Percentiles rank a stretch among this genome's conserved stretches.
Conservation (phyloP, 1,140 invertebrate genomes). For the Coboldia fuscipes region DNA sequence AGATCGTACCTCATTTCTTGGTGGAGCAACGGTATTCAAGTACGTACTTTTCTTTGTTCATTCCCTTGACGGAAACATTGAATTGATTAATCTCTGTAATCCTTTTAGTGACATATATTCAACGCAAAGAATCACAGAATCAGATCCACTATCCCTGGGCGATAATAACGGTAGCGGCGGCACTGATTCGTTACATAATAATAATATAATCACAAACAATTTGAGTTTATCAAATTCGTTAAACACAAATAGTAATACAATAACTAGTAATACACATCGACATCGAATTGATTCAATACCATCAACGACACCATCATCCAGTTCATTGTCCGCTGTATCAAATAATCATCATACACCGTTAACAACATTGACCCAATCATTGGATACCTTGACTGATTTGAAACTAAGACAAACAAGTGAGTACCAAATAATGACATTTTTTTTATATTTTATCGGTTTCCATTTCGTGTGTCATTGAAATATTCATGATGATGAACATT, state of each 20-base stretch:
- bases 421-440: neutral
- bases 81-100: neutral
- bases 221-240: neutral
- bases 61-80: neutral
- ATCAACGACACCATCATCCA: neutral
- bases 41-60: neutral
- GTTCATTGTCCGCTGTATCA: neutral
- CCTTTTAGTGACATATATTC: conserved; percentile 18
- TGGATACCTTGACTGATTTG: neutral
- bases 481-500: no score
- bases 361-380: neutral
- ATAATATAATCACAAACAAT: neutral
- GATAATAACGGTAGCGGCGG: neutral
- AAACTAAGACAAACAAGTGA: neutral
- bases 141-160: no score
- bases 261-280: conserved; percentile 1
- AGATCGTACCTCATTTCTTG: conserved; percentile 23
- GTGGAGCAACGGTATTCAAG: no score
- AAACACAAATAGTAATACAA: conserved; percentile 1
- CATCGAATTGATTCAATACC: conserved; percentile 1
- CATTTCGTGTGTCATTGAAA: no score
- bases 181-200: neutral
- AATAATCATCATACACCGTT: neutral
- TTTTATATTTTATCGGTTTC: no score
- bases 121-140: conserved; percentile 15